Conservation (phyloP, 2,113 vertebrate species). For the Choloepus hoffmanni region DNA sequence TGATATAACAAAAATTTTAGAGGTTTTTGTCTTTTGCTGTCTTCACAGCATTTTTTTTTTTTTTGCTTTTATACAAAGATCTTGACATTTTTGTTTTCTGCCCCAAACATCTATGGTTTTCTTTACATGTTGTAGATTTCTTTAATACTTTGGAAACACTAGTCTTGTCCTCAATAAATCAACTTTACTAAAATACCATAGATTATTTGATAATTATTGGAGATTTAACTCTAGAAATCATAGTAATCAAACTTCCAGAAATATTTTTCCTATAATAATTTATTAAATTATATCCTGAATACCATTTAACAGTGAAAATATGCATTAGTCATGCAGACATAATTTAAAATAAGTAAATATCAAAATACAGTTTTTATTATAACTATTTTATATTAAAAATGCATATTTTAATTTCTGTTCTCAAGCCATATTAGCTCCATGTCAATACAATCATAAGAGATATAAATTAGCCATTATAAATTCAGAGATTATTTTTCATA, state of each 20-base stretch:
- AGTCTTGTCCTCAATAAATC: not conserved
- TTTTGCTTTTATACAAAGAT: not conserved
- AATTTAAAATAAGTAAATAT: conserved; percentile 34
- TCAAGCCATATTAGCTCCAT: not conserved
- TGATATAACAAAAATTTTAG: not conserved
- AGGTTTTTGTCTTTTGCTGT: conserved; percentile 17
- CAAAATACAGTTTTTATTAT: not conserved
- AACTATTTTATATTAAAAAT: not conserved
- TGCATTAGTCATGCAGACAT: not conserved
- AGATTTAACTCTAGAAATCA: conserved; percentile 16
- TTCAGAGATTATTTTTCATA: conserved; percentile 4
- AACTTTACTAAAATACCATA: not conserved
- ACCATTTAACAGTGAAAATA: not conserved
- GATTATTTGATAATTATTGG: not conserved
- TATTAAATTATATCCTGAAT: not conserved
- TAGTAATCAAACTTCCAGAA: not conserved
- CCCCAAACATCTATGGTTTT: not conserved
- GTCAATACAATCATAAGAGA: not conserved
- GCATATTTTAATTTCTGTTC: not conserved
- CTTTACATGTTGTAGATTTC: not conserved
- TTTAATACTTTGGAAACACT: not conserved
- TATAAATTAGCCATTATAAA: not conserved
- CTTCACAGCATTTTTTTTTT: not conserved
- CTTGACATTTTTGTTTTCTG: not conserved
- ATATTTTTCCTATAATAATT: not conserved